Evolutionary conservation across 2,888 invertebrate species (phyloP).

Genomic region (Sphinx pinastri): DNA sequence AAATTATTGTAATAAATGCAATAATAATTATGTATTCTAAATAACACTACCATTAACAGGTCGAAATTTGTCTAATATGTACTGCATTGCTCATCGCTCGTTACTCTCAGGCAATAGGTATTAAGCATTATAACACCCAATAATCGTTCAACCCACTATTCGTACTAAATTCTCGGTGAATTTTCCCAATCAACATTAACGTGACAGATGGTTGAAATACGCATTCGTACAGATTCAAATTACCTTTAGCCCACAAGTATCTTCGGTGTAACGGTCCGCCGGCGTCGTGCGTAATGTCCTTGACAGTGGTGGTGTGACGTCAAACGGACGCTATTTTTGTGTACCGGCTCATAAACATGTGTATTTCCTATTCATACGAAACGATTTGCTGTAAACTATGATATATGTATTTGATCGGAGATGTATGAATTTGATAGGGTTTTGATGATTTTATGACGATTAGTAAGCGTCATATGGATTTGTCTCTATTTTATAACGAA

Average conservation of each 20-base stretch:
- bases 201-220: too few relatives aligned
- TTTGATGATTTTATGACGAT: neutral
- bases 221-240: neutral
- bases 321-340: slow-evolving; percentile 40
- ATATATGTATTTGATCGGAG: slow-evolving; percentile 3
- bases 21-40: too few relatives aligned
- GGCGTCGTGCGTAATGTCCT: slow-evolving; percentile 35
- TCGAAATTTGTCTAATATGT: too few relatives aligned
- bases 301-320: slow-evolving; percentile 44
- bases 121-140: too few relatives aligned
- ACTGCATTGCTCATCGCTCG: too few relatives aligned
- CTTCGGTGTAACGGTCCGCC: slow-evolving; percentile 27
- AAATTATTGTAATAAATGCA: too few relatives aligned
- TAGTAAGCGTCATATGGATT: neutral
- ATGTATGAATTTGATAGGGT: neutral
- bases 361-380: slow-evolving; percentile 44
- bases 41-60: too few relatives aligned
- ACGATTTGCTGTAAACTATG: slow-evolving; percentile 13
- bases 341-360: slow-evolving; percentile 48
- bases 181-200: too few relatives aligned
- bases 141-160: too few relatives aligned
- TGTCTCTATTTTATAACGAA: too few relatives aligned
- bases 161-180: too few relatives aligned
- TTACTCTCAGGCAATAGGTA: too few relatives aligned
- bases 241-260: slow-evolving; percentile 1